Percentiles rank a stretch among this genome's conserved stretches.
These are phyloP conservation scores for Orthosia gothica DNA, from an alignment of 2,888 invertebrate species.

Conservation along the genomic window DNA sequence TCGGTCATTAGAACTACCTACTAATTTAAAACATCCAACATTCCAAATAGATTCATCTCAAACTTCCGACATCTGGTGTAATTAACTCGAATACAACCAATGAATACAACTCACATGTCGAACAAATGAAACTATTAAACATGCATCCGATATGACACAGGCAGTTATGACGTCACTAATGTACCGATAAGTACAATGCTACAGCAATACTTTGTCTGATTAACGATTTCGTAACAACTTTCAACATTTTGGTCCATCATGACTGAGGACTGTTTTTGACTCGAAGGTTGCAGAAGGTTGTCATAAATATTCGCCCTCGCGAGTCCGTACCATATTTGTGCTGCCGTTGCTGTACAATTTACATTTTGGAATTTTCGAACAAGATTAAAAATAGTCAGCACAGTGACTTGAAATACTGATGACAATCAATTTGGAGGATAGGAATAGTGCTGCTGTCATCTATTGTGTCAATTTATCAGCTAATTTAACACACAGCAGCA, in stretches of 20 bases:
- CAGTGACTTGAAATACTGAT: slow-evolving; percentile 38
- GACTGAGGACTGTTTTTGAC: slow-evolving; percentile 47
- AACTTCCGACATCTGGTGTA: slow-evolving; percentile 54
- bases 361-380: slow-evolving; percentile 58
- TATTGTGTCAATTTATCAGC: slow-evolving; percentile 55
- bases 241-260: slow-evolving; percentile 55
- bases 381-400: slow-evolving; percentile 56
- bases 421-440: slow-evolving; percentile 45
- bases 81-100: slow-evolving; percentile 48
- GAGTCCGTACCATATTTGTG: slow-evolving; percentile 61
- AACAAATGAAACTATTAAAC: slow-evolving; percentile 61
- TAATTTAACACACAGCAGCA: slow-evolving; percentile 58
- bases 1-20: slow-evolving; percentile 42
- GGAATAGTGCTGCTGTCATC: slow-evolving; percentile 60
- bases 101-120: slow-evolving; percentile 53
- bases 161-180: slow-evolving; percentile 60
- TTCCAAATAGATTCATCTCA: slow-evolving; percentile 53
- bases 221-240: slow-evolving; percentile 57
- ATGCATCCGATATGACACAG: slow-evolving; percentile 54
- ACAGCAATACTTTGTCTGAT: slow-evolving; percentile 60
- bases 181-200: slow-evolving; percentile 62
- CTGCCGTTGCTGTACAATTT: slow-evolving; percentile 50
- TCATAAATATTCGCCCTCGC: slow-evolving; percentile 61
- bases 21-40: slow-evolving; percentile 29
- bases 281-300: slow-evolving; percentile 47